Conservation (phyloP, 2,113 vertebrate genomes). For the Neodontobutis hainanensis region DNA sequence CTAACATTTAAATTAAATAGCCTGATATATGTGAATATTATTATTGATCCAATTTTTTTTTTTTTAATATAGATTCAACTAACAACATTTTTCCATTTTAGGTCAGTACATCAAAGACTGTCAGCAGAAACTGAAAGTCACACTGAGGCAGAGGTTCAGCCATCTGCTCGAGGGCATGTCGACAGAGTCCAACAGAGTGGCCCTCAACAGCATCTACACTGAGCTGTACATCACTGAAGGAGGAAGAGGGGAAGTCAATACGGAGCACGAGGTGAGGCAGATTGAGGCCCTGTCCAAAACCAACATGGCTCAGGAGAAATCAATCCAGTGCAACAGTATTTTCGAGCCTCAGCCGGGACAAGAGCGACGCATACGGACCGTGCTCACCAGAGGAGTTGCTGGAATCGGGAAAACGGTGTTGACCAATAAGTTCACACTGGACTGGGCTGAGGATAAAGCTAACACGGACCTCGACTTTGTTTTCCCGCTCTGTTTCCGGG, state of each 20-base stretch:
- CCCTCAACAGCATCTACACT: conserved; percentile 68
- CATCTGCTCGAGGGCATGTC: conserved; percentile 27
- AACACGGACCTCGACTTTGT: conserved; percentile 58
- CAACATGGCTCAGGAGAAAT: conserved; percentile 38
- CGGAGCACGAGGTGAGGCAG: conserved; percentile 63
- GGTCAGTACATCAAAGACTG: conserved; percentile 27
- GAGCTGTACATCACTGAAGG: conserved; percentile 68
- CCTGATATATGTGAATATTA: not conserved
- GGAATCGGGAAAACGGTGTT: conserved; percentile 70
- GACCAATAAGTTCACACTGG: conserved; percentile 59
- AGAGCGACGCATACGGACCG: conserved; percentile 35
- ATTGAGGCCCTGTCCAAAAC: conserved; percentile 49
- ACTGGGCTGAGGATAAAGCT: conserved; percentile 62
- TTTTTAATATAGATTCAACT: not conserved
- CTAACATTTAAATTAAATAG: too few species aligned
- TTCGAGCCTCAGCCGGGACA: conserved; percentile 24
- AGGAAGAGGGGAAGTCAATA: conserved; percentile 42
- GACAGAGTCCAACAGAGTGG: conserved; percentile 7
- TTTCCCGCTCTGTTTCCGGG: conserved; percentile 63
- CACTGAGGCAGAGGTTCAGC: conserved; percentile 52
- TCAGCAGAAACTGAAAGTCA: conserved; percentile 41
- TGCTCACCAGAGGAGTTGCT: conserved; percentile 67
- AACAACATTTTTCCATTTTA: conserved; percentile 18
- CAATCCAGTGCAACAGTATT: conserved; percentile 56
- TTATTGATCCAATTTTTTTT: too few species aligned